Evolutionary conservation across 2,888 invertebrate genomes (phyloP), one percentile per base, ranked within the genome.

Genomic region (Drosophila affinis): DNA sequence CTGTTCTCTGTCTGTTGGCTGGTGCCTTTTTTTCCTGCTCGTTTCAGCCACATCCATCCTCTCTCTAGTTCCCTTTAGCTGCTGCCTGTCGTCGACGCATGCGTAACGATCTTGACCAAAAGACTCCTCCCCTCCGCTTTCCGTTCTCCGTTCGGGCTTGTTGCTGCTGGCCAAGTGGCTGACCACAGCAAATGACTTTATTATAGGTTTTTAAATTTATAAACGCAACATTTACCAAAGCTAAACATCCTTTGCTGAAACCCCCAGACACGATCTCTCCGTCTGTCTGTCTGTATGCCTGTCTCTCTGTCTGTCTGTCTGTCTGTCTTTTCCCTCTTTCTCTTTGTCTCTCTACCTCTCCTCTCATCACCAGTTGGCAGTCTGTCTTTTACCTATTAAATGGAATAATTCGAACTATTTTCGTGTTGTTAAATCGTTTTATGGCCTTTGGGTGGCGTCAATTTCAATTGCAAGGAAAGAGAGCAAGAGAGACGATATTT

Each of bases 151-250:
- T 21, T 29, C 34, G 29, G 29, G 54, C 57, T 57, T 32, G 27
- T 21, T 48, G 52, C 68, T 67, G 79, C 57, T 70, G 81, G 56
- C 72, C 70, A 79, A 78, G 73, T 76, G 78, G 59, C 72, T 48
- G 62, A 75, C 86, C 79, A 59, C 44, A 77, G 64, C 80, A 82
- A 86, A 88, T 84, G 84, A 80, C 84, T 84, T 88, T 84, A 84
- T 84, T 84, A 84, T 84, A 83, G 84, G 81, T 80, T 84, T 83
- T 86, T 88, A 88, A 82, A 85, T 82, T 87, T 85, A 85, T 87
- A 87, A 83, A 79, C 71, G 83, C 86, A 85, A 79, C 83, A 83
- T 82, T 83, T 88, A 86, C 79, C 70, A 73, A 67, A 70, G 73
- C 81, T 79, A 78, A 84, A 88, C 75, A 83, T 78, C 65, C 62